Percentiles rank a stretch among this genome's conserved stretches.
These are phyloP conservation scores for Cyclophora albipunctata DNA, from an alignment of 2,888 invertebrate species.

Conservation along the genomic window DNA sequence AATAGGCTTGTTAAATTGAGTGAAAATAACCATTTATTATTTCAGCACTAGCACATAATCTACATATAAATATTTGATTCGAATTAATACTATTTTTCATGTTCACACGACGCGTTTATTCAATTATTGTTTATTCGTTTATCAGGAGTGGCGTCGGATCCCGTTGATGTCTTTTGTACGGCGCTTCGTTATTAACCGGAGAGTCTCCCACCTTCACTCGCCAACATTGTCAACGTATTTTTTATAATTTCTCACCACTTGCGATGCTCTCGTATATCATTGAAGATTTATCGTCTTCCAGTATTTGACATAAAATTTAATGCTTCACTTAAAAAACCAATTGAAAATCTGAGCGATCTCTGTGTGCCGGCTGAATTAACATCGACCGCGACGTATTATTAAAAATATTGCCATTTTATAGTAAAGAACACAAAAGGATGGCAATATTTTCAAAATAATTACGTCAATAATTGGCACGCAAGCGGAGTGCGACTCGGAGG, in stretches of 20 bases:
- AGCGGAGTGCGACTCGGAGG: conserved; percentile 28
- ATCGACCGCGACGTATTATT: conserved; percentile 42
- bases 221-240: not conserved
- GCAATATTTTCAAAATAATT: conserved; percentile 73
- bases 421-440: conserved; percentile 62
- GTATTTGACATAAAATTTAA: conserved; percentile 13
- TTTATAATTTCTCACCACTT: too few species aligned
- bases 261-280: too few species aligned
- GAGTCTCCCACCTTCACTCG: too few species aligned
- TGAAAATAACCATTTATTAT: too few species aligned
- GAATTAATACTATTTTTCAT: too few species aligned
- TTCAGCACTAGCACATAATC: too few species aligned
- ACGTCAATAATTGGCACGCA: conserved; percentile 74
- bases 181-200: conserved; percentile 1
- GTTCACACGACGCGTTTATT: too few species aligned
- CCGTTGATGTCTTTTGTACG: conserved; percentile 11
- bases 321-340: conserved; percentile 47
- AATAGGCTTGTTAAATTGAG: too few species aligned
- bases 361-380: conserved; percentile 40
- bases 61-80: too few species aligned
- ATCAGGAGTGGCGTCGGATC: too few species aligned
- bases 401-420: conserved; percentile 58
- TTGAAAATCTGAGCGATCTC: conserved; percentile 51
- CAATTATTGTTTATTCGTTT: too few species aligned
- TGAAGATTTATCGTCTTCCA: too few species aligned